Evolutionary conservation across 2,888 invertebrate species (phyloP).

Genomic region (Sesia bembeciformis): DNA sequence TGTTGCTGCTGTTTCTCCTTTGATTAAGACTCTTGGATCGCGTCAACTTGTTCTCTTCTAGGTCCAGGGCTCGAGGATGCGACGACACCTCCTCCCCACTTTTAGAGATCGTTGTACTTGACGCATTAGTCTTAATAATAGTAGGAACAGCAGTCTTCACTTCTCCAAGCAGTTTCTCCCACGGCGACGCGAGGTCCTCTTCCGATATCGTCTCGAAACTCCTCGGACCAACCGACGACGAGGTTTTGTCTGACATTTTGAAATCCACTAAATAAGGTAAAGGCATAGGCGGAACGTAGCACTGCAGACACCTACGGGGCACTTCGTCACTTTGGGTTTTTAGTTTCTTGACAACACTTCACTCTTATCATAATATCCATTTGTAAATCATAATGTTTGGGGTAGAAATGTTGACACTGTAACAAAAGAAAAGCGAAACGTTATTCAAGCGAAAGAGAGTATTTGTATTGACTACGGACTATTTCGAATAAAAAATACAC

Average conservation of each 20-base stretch:
- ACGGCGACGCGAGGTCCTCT: slow-evolving; percentile 53
- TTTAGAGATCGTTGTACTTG: slow-evolving; percentile 48
- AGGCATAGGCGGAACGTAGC: slow-evolving; percentile 55
- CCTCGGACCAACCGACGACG: slow-evolving; percentile 64
- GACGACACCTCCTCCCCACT: slow-evolving; percentile 43
- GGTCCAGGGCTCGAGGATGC: slow-evolving; percentile 38
- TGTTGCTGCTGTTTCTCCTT: slow-evolving; percentile 61
- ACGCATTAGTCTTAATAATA: slow-evolving; percentile 62
- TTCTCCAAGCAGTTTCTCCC: slow-evolving; percentile 67
- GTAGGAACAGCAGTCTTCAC: slow-evolving; percentile 59
- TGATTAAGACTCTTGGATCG: slow-evolving; percentile 67
- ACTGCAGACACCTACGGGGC: slow-evolving; percentile 65
- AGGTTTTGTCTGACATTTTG: slow-evolving; percentile 67
- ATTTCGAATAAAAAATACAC: neutral
- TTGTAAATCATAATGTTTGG: slow-evolving; percentile 75
- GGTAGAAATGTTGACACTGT: slow-evolving; percentile 73
- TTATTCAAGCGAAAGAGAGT: neutral
- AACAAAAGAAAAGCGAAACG: slow-evolving; percentile 44
- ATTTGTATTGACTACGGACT: neutral
- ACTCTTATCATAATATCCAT: slow-evolving; percentile 75
- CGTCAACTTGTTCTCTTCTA: slow-evolving; percentile 56
- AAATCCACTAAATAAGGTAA: slow-evolving; percentile 24
- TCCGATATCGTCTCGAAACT: slow-evolving; percentile 71
- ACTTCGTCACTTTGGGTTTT: slow-evolving; percentile 74
- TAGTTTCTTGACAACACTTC: slow-evolving; percentile 74